Evolutionary conservation across 2,797 vertebrate genomes (phyloP), one percentile per base, ranked within the genome.

Genomic region (Siniperca undulata): DNA sequence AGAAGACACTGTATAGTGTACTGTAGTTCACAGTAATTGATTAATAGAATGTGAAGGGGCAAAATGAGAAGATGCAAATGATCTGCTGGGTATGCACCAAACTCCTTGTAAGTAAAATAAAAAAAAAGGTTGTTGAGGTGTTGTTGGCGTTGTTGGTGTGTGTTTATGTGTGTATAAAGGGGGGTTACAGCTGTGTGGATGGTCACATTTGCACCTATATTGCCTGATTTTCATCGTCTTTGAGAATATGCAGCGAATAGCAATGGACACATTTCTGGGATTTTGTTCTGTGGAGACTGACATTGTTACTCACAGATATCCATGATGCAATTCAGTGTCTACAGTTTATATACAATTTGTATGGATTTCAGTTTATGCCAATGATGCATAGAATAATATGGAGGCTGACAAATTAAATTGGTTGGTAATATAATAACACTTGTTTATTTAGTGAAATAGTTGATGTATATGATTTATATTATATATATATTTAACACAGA

Each of bases 201-300:
- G 20, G 14, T 30, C 24, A 17, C 38, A 69, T 88, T 74, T 82
- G 66, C 68, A 71, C 67, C 50, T 70, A 38, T 81, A 78, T 52
- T 65, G 59, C 69, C 46, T 77, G 30, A 64, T 73, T 78, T 52
- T 46, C 62, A 34, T 66, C 22, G 48, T 55, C 24, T 82, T 36
- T 38, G 61, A 42, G 58, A 66, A 78, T 60, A 34, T 44, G 30
- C 5, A 19, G 46, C 1, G 58, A 81, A 81, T 53, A 50, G 65
- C 52, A 68, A 78, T 40, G 38, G 55, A 34, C 19, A 9, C 20
- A 50, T 64, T 68, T 53, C 42, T 62, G 6, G 34, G 14, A 36
- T 76, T 75, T 30, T 24, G 36, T 34, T 73, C 64, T 30, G 11
- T 52, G 4, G 64, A 30, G 44, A 55, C 53, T 20, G 14, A 34